phyloP scores from a whole-genome alignment of 2,888 invertebrate species.

The Drosophila neutralis region DNA sequence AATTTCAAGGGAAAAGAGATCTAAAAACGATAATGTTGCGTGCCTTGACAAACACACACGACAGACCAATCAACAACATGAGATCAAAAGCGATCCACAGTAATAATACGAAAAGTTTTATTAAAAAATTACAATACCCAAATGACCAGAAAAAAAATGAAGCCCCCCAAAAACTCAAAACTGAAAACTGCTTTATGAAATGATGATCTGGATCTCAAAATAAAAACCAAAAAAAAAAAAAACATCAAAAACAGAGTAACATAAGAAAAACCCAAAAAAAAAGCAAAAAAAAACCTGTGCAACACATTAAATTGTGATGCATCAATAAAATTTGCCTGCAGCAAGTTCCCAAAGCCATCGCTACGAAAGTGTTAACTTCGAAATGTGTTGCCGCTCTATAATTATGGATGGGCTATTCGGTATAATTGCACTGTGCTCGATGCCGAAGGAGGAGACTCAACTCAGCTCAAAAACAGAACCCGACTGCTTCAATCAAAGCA shows the following conservation, averaged over 20 bases:
- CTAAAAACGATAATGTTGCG: constrained; percentile 54
- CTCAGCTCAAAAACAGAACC: constrained; percentile 5
- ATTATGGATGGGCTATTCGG: constrained; percentile 82
- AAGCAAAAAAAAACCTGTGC: constrained; percentile 40
- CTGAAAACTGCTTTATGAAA: constrained; percentile 49
- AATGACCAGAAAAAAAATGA: constrained; percentile 21
- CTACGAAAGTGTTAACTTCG: constrained; percentile 85
- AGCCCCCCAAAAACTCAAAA: constrained; percentile 1
- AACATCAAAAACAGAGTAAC: background rate
- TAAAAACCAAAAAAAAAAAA: background rate
- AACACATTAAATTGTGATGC: constrained; percentile 80
- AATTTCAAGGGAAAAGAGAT: constrained; percentile 24
- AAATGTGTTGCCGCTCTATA: constrained; percentile 84
- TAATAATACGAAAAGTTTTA: constrained; percentile 63
- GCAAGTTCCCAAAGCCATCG: constrained; percentile 79
- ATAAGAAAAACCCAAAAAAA: constrained; percentile 4
- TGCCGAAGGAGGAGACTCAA: constrained; percentile 10
- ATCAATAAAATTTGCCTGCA: constrained; percentile 81
- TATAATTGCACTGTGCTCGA: constrained; percentile 79
- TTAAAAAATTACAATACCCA: constrained; percentile 74
- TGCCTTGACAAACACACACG: constrained; percentile 70
- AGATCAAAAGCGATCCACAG: constrained; percentile 53
- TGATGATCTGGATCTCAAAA: constrained; percentile 60
- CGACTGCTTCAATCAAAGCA: constrained; percentile 75
- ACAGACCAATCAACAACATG: constrained; percentile 75